phyloP scores from a whole-genome alignment of 2,888 invertebrate genomes.

The Sturmia bella region DNA sequence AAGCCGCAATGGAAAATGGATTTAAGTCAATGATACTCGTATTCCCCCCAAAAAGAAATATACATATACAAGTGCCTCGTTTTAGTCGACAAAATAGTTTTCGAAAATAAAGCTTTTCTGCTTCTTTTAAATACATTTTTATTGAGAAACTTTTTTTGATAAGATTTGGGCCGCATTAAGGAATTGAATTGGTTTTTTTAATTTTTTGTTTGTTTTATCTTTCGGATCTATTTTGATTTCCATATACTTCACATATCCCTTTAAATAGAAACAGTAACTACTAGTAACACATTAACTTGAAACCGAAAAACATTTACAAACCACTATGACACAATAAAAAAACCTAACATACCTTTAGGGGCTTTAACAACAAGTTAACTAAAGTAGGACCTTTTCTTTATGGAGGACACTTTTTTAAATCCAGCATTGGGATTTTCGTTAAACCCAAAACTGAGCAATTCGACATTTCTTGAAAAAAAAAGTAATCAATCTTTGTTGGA shows the following conservation, averaged over 20 bases:
- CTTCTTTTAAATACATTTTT: too few relatives aligned
- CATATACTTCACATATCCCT: constrained; percentile 42
- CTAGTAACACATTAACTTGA: background rate
- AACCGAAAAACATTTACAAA: background rate
- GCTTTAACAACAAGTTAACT: constrained; percentile 16
- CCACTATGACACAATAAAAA: background rate
- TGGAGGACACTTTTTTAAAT: background rate
- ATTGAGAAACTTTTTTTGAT: too few relatives aligned
- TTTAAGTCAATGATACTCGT: background rate
- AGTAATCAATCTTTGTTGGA: background rate
- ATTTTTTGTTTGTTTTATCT: background rate
- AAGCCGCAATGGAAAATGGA: background rate
- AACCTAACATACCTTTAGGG: constrained; percentile 2
- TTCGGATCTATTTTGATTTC: background rate
- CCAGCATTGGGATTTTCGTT: background rate
- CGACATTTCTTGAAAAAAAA: background rate
- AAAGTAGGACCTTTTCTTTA: constrained; percentile 2
- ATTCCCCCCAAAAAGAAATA: background rate
- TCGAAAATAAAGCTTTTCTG: background rate
- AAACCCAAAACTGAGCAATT: background rate
- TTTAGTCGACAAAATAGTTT: constrained; percentile 24
- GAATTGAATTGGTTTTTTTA: too few relatives aligned
- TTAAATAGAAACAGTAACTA: background rate
- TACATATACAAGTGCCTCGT: constrained; percentile 63
- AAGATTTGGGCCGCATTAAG: too few relatives aligned